Conservation (phyloP, 2,113 vertebrate genomes). For the Merops nubicus region DNA sequence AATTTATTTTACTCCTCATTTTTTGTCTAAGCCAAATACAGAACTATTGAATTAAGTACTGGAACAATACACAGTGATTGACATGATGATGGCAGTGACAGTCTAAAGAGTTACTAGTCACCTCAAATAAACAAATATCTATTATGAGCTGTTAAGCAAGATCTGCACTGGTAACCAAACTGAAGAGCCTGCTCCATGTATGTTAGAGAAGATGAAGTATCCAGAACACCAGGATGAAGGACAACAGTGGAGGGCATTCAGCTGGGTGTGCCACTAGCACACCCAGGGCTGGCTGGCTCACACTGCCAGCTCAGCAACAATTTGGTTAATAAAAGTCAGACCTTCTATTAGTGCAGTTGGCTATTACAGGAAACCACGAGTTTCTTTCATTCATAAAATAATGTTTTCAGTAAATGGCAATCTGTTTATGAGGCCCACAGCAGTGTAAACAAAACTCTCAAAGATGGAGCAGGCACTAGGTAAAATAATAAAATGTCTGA, state of each 20-base stretch:
- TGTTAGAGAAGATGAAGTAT: background rate
- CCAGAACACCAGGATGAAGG: background rate
- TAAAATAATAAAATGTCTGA: background rate
- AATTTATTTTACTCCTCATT: background rate
- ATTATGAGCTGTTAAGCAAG: background rate
- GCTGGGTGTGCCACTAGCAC: background rate
- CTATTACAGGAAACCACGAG: background rate
- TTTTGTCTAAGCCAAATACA: background rate
- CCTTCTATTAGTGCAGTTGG: background rate
- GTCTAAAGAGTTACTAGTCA: background rate
- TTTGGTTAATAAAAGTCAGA: background rate
- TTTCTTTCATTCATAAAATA: conserved; percentile 34
- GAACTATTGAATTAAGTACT: background rate
- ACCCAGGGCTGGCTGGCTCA: background rate
- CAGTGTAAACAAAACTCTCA: background rate
- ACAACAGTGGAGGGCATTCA: background rate
- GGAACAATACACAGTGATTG: background rate
- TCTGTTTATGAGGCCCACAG: background rate
- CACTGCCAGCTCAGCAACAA: rapidly evolving
- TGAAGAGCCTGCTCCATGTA: background rate
- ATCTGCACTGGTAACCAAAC: background rate
- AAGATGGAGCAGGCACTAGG: background rate
- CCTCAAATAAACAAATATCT: background rate
- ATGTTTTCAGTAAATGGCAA: conserved; percentile 13
- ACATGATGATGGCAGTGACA: background rate